These are phyloP conservation scores for Augiades crinisus DNA, from an alignment of 2,888 invertebrate genomes.

Conservation along the genomic window DNA sequence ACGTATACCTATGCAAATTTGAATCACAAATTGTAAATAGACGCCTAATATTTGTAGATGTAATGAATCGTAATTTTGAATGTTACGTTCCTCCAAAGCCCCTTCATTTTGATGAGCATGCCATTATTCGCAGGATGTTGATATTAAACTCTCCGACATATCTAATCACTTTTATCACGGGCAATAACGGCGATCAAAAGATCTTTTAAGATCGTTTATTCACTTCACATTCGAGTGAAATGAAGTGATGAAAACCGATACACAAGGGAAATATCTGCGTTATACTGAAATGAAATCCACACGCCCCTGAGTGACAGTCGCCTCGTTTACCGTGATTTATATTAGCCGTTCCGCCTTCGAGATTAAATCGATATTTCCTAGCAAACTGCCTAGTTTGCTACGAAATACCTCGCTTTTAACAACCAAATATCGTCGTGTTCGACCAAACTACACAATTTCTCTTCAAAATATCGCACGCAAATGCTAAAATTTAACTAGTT, in stretches of 20 bases:
- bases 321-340: constrained; percentile 27
- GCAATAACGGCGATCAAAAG: constrained; percentile 12
- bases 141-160: constrained; percentile 14
- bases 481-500: constrained; percentile 5
- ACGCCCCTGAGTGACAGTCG: constrained; percentile 24
- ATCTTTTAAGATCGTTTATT: constrained; percentile 21
- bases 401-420: constrained; percentile 18
- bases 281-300: constrained; percentile 24
- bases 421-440: constrained; percentile 7
- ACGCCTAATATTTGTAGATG: no score
- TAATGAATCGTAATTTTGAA: no score
- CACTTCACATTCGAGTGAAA: constrained; percentile 20
- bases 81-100: no score
- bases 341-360: constrained; percentile 22
- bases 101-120: no score
- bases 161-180: constrained; percentile 19
- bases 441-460: constrained; percentile 3
- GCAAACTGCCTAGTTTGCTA: constrained; percentile 19
- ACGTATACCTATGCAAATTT: no score
- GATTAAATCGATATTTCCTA: constrained; percentile 26
- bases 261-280: constrained; percentile 23
- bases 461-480: constrained; percentile 11
- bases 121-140: neutral
- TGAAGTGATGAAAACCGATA: constrained; percentile 27
- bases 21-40: no score